A percentile compares a stretch with the other conserved stretches of the same genome.
Conservation (phyloP, 2,888 invertebrate genomes). For the Drosophila yooni region DNA sequence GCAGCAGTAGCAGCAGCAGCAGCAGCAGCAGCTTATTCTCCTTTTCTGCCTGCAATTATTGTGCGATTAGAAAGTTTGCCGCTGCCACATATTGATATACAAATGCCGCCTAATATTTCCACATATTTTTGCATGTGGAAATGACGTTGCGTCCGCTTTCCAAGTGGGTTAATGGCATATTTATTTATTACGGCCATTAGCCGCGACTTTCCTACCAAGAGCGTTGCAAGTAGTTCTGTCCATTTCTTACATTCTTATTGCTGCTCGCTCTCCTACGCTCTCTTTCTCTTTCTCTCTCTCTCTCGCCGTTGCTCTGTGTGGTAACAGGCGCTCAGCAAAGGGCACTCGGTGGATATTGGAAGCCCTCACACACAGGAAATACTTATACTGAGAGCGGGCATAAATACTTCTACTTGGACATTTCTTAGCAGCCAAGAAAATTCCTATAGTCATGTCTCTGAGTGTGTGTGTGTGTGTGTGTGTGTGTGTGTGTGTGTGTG, state of each 20-base stretch:
- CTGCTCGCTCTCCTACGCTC: conserved; percentile 24
- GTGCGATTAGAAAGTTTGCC: conserved; percentile 82
- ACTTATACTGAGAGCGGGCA: conserved; percentile 21
- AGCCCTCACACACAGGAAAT: conserved; percentile 17
- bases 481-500: neutral
- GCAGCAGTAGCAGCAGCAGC: conserved; percentile 23
- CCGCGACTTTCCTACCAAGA: conserved; percentile 45
- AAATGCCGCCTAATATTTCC: conserved; percentile 59
- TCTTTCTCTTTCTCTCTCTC: conserved; percentile 7
- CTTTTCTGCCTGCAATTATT: conserved; percentile 68
- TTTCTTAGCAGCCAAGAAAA: conserved; percentile 30
- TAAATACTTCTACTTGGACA: conserved; percentile 18
- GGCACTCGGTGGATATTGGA: conserved; percentile 9
- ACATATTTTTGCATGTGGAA: conserved; percentile 54
- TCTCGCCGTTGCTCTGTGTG: conserved; percentile 12
- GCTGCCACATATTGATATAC: conserved; percentile 62
- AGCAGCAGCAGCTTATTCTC: conserved; percentile 39
- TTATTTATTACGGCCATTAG: conserved; percentile 73
- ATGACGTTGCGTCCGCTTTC: conserved; percentile 38
- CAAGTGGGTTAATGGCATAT: conserved; percentile 71
- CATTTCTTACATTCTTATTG: conserved; percentile 21
- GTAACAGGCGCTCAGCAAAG: conserved; percentile 58
- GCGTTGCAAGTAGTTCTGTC: conserved; percentile 34
- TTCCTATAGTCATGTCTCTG: conserved; percentile 3
- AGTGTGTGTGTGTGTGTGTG: neutral